Evolutionary conservation across 1,140 invertebrate genomes (phyloP), one percentile per base, ranked within the genome.

Genomic region (Leptoteleia sp.): DNA sequence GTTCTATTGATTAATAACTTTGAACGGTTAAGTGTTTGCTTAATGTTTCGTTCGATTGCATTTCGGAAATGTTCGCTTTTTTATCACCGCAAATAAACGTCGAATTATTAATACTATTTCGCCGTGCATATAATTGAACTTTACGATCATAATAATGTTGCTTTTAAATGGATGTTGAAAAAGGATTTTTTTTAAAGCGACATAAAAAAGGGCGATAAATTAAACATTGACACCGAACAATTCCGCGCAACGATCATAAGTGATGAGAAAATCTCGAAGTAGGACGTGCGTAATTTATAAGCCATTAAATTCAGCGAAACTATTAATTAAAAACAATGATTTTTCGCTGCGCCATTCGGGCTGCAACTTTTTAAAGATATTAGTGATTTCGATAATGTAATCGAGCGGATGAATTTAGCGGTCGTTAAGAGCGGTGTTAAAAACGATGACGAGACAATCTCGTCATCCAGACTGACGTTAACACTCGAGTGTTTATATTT

Each of bases 371-470:
- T 35, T 13, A 50, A 50, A 5, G 13, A 9, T 22, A 33, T 52
- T 42, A 31, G 11, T 19, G n/a, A 48, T 31, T 68, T 55, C 62
- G 48, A 45, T 45, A 59, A 59, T 29, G 43, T 15, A 50, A 50
- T 22, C 1, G 11, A 43, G 19, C 27, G 17, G 0, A 48, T 16
- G 42, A 55, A 37, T 68, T 55, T 43, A 40, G 33, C 31, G 37
- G 4, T 27, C 40, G 54, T 42, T 68, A 38, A 76, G 57, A 48
- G 25, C 47, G 17, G 31, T 37, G 47, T 76, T 76, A 76, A 76
- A 76, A 76, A 62, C 35, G 64, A 68, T 76, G 73, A 76, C 73
- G 57, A 68, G 55, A 76, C 73, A 76, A 62, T 76, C 50, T 65
- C 37, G 27, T 35, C 52, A 75, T 50, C 25, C 11, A 57, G 40